Conservation (phyloP, 37 sponge, comb jelly and placozoan species). For the Lycopodina hypogea region DNA sequence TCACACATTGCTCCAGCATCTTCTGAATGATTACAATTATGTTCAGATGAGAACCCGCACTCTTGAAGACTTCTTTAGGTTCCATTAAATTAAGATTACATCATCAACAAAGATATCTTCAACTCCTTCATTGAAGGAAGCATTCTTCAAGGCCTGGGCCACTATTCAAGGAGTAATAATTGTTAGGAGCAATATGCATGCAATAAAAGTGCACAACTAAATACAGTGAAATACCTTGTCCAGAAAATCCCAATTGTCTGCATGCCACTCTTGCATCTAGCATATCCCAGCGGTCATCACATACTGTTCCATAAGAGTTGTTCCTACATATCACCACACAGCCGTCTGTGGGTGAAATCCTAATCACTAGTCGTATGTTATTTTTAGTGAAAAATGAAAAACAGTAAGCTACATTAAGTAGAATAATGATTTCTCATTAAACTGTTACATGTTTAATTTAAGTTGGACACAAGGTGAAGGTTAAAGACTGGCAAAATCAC, state of each 20-base stretch:
- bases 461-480: conserved; percentile 23
- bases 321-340: conserved; percentile 34
- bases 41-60: conserved; percentile 8
- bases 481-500: conserved; percentile 16
- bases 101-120: conserved; percentile 2
- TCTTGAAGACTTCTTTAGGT: not conserved
- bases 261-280: conserved; percentile 35
- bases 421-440: not conserved
- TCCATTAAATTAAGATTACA: conserved; percentile 29
- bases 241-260: no score
- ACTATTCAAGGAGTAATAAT: not conserved
- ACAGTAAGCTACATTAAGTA: no score
- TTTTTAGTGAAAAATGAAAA: no score
- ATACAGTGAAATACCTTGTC: no score
- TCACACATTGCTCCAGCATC: conserved; percentile 41
- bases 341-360: conserved; percentile 15
- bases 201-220: no score
- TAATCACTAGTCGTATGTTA: conserved; percentile 25
- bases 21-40: conserved; percentile 26
- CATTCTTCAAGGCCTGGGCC: no score
- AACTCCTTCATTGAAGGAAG: no score
- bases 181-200: not conserved
- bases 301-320: conserved; percentile 32
- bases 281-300: conserved; percentile 38
- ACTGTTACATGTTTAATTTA: conserved; percentile 9